Evolutionary conservation across 2,888 invertebrate genomes (phyloP).

Genomic region (Cremastobaeus sp.): DNA sequence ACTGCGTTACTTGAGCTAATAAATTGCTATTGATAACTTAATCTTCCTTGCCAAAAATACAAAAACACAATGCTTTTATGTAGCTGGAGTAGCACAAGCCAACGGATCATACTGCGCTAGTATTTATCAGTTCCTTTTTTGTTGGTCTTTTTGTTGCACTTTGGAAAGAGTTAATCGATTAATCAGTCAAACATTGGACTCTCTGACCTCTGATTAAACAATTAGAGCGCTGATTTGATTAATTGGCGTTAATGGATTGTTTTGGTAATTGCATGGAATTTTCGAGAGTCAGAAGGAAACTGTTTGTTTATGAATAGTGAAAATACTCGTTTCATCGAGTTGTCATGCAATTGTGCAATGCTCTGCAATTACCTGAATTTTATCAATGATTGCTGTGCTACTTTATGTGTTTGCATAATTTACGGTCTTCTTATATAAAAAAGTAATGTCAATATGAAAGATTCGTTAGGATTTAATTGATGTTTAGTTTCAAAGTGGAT

Average conservation of each 20-base stretch:
- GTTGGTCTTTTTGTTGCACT: too few relatives aligned
- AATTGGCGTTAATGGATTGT: background rate
- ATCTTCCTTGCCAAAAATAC: too few relatives aligned
- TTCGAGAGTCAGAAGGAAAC: background rate
- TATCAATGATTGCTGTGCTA: background rate
- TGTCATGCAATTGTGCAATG: background rate
- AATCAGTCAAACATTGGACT: background rate
- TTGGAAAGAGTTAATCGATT: background rate
- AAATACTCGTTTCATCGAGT: background rate
- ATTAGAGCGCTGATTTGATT: background rate
- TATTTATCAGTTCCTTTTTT: too few relatives aligned
- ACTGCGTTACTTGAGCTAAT: constrained; percentile 16
- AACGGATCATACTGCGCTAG: too few relatives aligned
- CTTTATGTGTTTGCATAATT: background rate
- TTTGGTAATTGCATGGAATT: background rate
- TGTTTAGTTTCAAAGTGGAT: too few relatives aligned
- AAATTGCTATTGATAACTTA: constrained; percentile 28
- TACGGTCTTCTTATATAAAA: background rate
- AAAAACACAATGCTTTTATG: too few relatives aligned
- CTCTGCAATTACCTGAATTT: background rate
- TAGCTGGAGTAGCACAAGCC: too few relatives aligned
- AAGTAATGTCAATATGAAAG: too few relatives aligned
- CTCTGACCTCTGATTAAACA: background rate
- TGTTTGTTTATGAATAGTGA: background rate
- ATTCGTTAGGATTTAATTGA: too few relatives aligned